These are phyloP conservation scores for Ptilodon capucinus DNA, from an alignment of 2,888 invertebrate species.

Conservation along the genomic window DNA sequence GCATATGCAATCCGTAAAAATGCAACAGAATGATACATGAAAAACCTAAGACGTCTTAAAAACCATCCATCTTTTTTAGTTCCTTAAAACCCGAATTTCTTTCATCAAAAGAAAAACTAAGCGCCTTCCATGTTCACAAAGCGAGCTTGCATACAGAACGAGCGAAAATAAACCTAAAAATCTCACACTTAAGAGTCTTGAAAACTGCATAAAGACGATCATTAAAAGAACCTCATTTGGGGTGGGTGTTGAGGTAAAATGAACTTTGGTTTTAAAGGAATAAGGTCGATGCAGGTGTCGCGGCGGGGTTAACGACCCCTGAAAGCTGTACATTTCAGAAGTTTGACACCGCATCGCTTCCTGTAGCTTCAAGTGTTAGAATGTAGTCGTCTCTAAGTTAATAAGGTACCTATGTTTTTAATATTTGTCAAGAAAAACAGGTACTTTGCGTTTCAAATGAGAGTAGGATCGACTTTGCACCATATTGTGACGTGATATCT, in stretches of 20 bases:
- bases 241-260: slow-evolving; percentile 16
- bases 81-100: slow-evolving; percentile 46
- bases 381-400: slow-evolving; percentile 37
- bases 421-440: not conserved
- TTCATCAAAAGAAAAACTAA: slow-evolving; percentile 52
- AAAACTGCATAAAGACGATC: slow-evolving; percentile 43
- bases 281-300: slow-evolving; percentile 41
- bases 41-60: slow-evolving; percentile 1
- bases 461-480: too few species aligned
- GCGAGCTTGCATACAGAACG: slow-evolving; percentile 27
- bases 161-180: slow-evolving; percentile 44
- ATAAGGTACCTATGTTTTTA: slow-evolving; percentile 19
- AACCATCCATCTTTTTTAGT: slow-evolving; percentile 14
- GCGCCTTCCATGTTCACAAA: slow-evolving; percentile 38
- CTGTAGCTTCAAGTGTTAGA: slow-evolving; percentile 49
- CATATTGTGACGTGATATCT: too few species aligned
- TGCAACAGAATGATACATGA: not conserved
- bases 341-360: slow-evolving; percentile 72
- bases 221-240: slow-evolving; percentile 50
- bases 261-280: slow-evolving; percentile 29
- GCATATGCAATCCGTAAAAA: too few species aligned
- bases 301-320: slow-evolving; percentile 64
- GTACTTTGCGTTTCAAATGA: too few species aligned
- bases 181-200: slow-evolving; percentile 34
- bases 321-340: slow-evolving; percentile 66